Evolutionary conservation across 2,888 invertebrate species (phyloP), one percentile per base, ranked within the genome.

Genomic region (Aleiodes testaceus): DNA sequence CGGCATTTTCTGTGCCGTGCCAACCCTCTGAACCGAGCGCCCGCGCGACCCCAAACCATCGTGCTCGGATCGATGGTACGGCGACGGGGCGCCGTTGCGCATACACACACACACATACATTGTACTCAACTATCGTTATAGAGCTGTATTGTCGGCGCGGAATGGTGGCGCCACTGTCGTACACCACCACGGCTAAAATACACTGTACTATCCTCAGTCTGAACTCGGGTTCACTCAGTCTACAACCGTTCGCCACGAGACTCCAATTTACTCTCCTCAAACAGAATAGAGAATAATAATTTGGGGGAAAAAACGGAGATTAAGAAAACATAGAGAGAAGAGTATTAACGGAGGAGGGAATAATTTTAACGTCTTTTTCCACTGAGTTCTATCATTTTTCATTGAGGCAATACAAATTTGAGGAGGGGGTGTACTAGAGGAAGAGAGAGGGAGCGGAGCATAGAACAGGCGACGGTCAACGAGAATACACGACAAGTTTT

Each of bases 161-260:
- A 72, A 66, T 78, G 79, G 79, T 77, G 84, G 83, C 85, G 86
- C 84, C 81, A 82, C 78, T 76, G 79, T 82, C 84, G 81, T 75
- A 70, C 72, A 75, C 78, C 75, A 80, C 77, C 72, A 75, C 79
- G 75, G 80, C 77, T 78, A 80, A 78, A 78, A 81, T 81, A 78
- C 79, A 77, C 80, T 77, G 64, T 72, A 22, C 45, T 79, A 78
- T 78, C 84, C 80, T 84, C 84, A 85, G 87, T 87, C 83, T 81
- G 82, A 84, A 84, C 83, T 84, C 85, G 83, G 84, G 84, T 86
- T 85, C 85, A 87, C 84, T 86, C 87, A 85, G 85, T 86, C 84
- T 80, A 85, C 84, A 83, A 85, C 80, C 83, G 84, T 81, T 84
- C 82, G 83, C 85, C 84, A 84, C 85, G 84, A 85, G 85, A 83